phyloP scores from a whole-genome alignment of 2,113 vertebrate genomes.

The Takifugu flavidus region DNA sequence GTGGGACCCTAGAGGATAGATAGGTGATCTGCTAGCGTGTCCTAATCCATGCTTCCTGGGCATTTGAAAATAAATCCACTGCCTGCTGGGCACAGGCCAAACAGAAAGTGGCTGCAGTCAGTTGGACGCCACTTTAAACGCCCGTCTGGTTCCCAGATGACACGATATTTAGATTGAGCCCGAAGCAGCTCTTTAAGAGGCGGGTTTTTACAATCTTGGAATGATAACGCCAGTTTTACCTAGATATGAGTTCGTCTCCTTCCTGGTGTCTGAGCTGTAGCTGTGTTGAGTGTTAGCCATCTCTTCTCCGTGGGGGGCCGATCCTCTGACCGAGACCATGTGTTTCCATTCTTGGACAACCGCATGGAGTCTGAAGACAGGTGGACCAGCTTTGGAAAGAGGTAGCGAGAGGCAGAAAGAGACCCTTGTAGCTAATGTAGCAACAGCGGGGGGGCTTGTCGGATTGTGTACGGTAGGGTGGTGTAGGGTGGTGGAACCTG shows the following conservation, averaged over 20 bases:
- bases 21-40: conserved; percentile 43
- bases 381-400: conserved; percentile 52
- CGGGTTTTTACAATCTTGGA: background rate
- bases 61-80: conserved; percentile 57
- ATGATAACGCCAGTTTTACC: background rate
- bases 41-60: conserved; percentile 57
- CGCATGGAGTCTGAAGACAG: conserved; percentile 58
- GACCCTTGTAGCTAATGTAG: conserved; percentile 5
- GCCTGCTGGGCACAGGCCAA: conserved; percentile 59
- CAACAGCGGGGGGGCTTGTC: conserved; percentile 10
- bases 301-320: conserved; percentile 48
- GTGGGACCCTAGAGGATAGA: conserved; percentile 44
- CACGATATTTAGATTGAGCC: conserved; percentile 23
- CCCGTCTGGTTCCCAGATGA: conserved; percentile 33
- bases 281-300: conserved; percentile 14
- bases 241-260: background rate
- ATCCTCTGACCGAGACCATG: conserved; percentile 62
- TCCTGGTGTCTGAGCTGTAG: conserved; percentile 11
- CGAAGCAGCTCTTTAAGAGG: background rate
- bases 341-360: conserved; percentile 59
- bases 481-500: conserved; percentile 4
- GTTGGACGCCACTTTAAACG: conserved; percentile 35
- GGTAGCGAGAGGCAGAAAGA: conserved; percentile 20
- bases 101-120: conserved; percentile 61
- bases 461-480: background rate